These are phyloP conservation scores for Cheilosia vernalis DNA, from an alignment of 2,888 invertebrate species.

Conservation along the genomic window DNA sequence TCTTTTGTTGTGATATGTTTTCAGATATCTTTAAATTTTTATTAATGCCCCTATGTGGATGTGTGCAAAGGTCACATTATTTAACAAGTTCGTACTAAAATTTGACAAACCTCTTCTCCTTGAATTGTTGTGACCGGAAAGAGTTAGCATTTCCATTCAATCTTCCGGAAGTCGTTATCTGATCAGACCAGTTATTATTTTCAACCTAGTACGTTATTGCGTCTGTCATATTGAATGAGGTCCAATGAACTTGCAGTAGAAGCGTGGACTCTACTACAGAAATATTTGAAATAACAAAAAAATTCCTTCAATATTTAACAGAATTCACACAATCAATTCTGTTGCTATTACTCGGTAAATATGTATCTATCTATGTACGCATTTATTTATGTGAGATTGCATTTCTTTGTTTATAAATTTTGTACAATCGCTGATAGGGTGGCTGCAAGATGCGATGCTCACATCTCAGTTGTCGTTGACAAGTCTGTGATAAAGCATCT, in stretches of 20 bases:
- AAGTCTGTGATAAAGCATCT: slow-evolving; percentile 65
- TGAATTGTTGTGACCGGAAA: neutral
- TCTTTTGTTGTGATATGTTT: neutral
- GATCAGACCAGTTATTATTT: neutral
- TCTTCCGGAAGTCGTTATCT: slow-evolving; percentile 2
- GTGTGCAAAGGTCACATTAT: slow-evolving; percentile 23
- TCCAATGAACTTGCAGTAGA: slow-evolving; percentile 7
- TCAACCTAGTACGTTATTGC: neutral
- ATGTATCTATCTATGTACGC: neutral
- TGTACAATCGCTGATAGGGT: slow-evolving; percentile 16
- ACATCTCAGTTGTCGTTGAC: slow-evolving; percentile 52
- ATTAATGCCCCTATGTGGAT: slow-evolving; percentile 1
- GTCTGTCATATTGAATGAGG: neutral
- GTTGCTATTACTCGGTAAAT: slow-evolving; percentile 10
- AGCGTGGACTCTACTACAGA: neutral
- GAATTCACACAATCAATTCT: slow-evolving; percentile 4
- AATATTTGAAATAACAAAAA: neutral
- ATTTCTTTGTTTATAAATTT: slow-evolving; percentile 44
- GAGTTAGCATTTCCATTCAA: neutral
- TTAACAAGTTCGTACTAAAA: slow-evolving; percentile 30
- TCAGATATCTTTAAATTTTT: neutral
- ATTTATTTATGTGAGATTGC: slow-evolving; percentile 23
- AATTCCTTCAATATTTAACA: neutral
- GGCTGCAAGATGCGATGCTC: neutral
- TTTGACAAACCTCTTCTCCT: slow-evolving; percentile 4